Evolutionary conservation across 2,888 invertebrate genomes (phyloP).

Genomic region (Sarcophaga variegata): DNA sequence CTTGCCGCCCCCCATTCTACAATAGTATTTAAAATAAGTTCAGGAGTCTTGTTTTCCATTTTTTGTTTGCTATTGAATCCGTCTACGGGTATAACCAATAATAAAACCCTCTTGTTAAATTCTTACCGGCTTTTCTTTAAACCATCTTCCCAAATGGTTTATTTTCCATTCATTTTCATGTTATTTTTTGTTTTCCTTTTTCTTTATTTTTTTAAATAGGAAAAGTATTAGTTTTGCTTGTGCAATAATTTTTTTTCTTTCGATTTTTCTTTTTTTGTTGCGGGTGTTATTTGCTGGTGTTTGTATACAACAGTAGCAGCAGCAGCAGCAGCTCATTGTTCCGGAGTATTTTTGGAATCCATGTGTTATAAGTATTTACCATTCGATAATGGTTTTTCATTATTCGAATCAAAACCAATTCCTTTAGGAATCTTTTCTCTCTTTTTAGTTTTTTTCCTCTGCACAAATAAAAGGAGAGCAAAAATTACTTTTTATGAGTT

Average conservation of each 20-base stretch:
- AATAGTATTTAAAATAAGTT: background rate
- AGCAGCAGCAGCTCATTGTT: conserved; percentile 37
- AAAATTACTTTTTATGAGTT: conserved; percentile 41
- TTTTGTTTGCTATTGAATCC: conserved; percentile 31
- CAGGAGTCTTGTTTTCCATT: conserved; percentile 16
- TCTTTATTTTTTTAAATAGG: conserved; percentile 34
- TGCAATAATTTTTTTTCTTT: background rate
- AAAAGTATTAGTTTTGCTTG: conserved; percentile 48
- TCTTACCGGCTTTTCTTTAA: conserved; percentile 31
- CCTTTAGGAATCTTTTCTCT: conserved; percentile 62
- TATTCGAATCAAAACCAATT: conserved; percentile 64
- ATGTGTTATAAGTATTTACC: conserved; percentile 65
- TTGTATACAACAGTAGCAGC: background rate
- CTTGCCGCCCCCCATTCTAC: background rate
- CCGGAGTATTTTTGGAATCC: conserved; percentile 34
- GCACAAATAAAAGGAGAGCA: conserved; percentile 22
- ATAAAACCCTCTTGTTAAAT: conserved; percentile 49
- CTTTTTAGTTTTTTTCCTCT: conserved; percentile 14
- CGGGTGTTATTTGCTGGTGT: conserved; percentile 26
- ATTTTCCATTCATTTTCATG: conserved; percentile 11
- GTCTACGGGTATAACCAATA: conserved; percentile 55
- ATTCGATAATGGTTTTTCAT: conserved; percentile 67
- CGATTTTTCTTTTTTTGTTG: background rate
- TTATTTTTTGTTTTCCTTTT: conserved; percentile 22
- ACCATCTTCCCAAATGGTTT: conserved; percentile 17